Evolutionary conservation across 2,797 vertebrate species (phyloP), one percentile per base, ranked within the genome.

Genomic region (Peromyscus attwateri): DNA sequence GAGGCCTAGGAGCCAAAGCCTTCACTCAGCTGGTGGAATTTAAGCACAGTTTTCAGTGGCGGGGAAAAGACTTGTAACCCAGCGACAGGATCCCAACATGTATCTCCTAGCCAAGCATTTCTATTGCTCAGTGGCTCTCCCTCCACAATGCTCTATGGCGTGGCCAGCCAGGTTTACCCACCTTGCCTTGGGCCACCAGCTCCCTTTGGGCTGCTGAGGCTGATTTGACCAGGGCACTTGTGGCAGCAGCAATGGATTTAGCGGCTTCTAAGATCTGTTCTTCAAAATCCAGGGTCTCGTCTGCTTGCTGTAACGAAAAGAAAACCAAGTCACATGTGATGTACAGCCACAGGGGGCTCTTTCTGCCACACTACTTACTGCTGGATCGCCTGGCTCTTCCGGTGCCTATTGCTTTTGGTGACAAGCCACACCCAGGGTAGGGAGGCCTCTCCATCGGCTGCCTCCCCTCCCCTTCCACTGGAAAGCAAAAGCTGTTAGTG

Each of bases 201-300:
- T 99, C 99, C 97, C 99, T 99, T 98, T 99, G 99, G 95, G 99
- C 99, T 11, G 99, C 99, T 0, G 99, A 99, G n/a, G 99, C 99
- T 0, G 99, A 99, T 98, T 99, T 99, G 97, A 99, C 99, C 5
- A 99, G 99, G 89, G 99, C 99, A 46, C 99, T 99, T 79, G 99
- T 99, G 70, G 99, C 99, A 27, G 99, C 99, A 68, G 99, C 99
- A 89, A 99, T 99, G 98, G 99, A 99, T 94, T 99, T 99, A 40
- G 99, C 99, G 19, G 99, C 99, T 98, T 99, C 99, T 92, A 99
- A 98, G 97, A 99, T 99, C 99, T 99, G 99, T 97, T 99, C 99
- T 98, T 99, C 99, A 95, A 99, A 99, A 98, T 99, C 99, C 99
- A 99, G 98, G 11, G 99, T 99, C 98, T 99, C 99, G 70, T 99